These are phyloP conservation scores for Myocastor coypus DNA, from an alignment of 2,113 vertebrate genomes.

Conservation along the genomic window DNA sequence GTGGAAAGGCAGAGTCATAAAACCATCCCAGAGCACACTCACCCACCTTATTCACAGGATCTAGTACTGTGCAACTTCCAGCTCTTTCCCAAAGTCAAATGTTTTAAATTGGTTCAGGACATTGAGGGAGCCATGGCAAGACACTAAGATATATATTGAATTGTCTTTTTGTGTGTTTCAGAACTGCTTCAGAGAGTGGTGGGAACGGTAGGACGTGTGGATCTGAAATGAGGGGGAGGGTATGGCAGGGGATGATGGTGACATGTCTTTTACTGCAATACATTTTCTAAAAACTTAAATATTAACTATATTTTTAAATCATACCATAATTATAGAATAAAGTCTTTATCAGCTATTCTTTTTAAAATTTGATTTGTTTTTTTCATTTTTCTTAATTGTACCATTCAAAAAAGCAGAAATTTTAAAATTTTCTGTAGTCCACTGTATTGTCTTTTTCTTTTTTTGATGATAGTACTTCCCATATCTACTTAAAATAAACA, in stretches of 20 bases:
- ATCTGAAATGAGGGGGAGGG: neutral
- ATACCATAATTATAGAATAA: too few relatives aligned
- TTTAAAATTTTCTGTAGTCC: conserved; percentile 45
- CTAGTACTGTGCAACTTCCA: too few relatives aligned
- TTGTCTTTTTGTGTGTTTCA: too few relatives aligned
- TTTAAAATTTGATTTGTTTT: too few relatives aligned
- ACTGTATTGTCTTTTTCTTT: neutral
- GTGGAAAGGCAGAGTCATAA: too few relatives aligned
- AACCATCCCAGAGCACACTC: too few relatives aligned
- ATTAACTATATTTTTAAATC: neutral
- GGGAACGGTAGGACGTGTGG: neutral
- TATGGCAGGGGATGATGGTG: neutral
- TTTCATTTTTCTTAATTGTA: conserved; percentile 39
- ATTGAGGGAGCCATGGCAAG: neutral
- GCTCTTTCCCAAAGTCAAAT: too few relatives aligned
- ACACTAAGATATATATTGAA: too few relatives aligned
- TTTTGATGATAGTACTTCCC: conserved; percentile 22
- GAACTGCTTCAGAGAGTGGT: neutral
- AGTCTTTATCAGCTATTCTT: too few relatives aligned
- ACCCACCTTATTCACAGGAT: too few relatives aligned
- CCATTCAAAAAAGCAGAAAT: conserved; percentile 23
- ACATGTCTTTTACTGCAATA: neutral
- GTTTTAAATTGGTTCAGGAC: too few relatives aligned
- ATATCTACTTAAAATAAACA: neutral
- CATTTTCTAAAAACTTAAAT: neutral